Percentiles rank a stretch among this genome's conserved stretches.
Conservation (phyloP, 2,888 invertebrate genomes). For the Apeira syringaria region DNA sequence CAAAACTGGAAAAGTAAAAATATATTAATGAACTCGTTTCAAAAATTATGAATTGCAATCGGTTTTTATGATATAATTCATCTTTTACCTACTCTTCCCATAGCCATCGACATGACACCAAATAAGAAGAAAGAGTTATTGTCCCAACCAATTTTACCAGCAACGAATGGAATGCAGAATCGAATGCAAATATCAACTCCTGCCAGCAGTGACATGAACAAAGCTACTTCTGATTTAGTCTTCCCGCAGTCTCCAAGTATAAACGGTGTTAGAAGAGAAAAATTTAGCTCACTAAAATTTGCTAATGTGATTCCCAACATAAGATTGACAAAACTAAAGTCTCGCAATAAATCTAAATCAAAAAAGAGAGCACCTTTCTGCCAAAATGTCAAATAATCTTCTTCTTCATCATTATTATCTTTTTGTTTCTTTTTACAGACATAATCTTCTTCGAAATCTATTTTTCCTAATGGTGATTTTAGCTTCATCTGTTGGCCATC, state of each 20-base stretch:
- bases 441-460: constrained; percentile 57
- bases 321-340: constrained; percentile 87
- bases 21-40: not conserved
- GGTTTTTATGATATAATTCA: constrained; percentile 21
- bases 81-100: constrained; percentile 86
- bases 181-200: constrained; percentile 86
- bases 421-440: constrained; percentile 47
- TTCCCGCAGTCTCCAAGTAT: constrained; percentile 87
- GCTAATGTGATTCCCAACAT: constrained; percentile 89
- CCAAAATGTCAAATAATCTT: constrained; percentile 65
- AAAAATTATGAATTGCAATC: not conserved
- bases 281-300: constrained; percentile 88
- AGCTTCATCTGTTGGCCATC: constrained; percentile 50
- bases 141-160: constrained; percentile 87
- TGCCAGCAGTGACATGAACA: constrained; percentile 87
- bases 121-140: constrained; percentile 88
- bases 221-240: constrained; percentile 83
- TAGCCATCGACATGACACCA: constrained; percentile 86
- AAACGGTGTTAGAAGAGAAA: constrained; percentile 88
- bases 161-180: constrained; percentile 87
- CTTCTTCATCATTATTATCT: constrained; percentile 34
- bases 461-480: constrained; percentile 51
- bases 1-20: constrained; percentile 70
- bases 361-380: constrained; percentile 86
- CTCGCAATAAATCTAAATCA: constrained; percentile 87